Conservation (phyloP, 2,797 vertebrate species). For the Stomatorhinus walkeri region DNA sequence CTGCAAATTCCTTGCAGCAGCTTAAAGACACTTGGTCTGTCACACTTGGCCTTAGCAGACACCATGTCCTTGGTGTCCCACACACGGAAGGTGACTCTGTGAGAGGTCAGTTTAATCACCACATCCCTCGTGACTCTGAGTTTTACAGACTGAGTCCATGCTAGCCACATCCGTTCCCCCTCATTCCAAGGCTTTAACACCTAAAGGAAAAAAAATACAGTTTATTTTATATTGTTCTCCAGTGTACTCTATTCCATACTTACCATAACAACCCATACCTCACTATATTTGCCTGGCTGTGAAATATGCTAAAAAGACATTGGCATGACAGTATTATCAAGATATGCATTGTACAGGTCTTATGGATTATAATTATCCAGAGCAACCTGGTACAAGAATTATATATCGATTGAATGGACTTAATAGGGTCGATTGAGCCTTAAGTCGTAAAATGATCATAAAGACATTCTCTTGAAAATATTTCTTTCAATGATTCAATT, state of each 20-base stretch:
- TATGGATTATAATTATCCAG: not conserved
- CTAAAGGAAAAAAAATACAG: slow-evolving; percentile 43
- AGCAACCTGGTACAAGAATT: not conserved
- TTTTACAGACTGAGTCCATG: slow-evolving; percentile 60
- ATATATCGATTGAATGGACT: not conserved
- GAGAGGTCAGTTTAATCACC: slow-evolving; percentile 59
- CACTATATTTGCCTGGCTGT: not conserved
- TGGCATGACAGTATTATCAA: not conserved
- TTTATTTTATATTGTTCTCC: not conserved
- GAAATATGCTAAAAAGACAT: not conserved
- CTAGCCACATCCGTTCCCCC: slow-evolving; percentile 63
- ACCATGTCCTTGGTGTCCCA: slow-evolving; percentile 65
- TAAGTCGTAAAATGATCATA: not conserved
- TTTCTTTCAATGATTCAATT: not conserved
- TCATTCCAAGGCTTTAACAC: slow-evolving; percentile 64
- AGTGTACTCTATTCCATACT: not conserved
- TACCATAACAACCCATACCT: not conserved
- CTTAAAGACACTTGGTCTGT: slow-evolving; percentile 40
- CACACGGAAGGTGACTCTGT: slow-evolving; percentile 62
- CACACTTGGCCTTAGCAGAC: slow-evolving; percentile 49
- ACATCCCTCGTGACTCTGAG: slow-evolving; percentile 57
- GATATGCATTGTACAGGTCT: not conserved
- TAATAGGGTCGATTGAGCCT: not conserved
- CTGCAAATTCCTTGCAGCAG: slow-evolving; percentile 29
- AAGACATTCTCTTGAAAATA: not conserved